These are phyloP conservation scores for Lampropteryx suffumata DNA, from an alignment of 2,888 invertebrate species.

Conservation along the genomic window DNA sequence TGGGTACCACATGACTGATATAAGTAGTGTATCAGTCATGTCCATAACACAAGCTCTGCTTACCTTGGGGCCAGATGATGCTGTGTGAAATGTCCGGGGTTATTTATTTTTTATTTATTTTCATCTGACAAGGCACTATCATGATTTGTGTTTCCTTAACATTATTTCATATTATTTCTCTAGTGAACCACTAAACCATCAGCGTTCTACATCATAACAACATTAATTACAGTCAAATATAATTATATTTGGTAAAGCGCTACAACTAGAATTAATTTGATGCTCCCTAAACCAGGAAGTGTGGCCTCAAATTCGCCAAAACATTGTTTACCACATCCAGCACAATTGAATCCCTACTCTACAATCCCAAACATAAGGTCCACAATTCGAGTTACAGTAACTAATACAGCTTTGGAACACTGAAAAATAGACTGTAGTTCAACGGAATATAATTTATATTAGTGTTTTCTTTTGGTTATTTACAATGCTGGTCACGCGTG, in stretches of 20 bases:
- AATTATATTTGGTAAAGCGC: constrained; percentile 29
- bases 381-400: not conserved
- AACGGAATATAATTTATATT: no score
- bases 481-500: not conserved
- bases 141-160: no score
- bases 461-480: not conserved
- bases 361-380: not conserved
- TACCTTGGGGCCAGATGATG: no score
- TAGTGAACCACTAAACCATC: not conserved
- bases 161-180: no score
- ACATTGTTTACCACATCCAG: constrained; percentile 17
- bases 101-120: no score
- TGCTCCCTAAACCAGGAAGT: constrained; percentile 11
- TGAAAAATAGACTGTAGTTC: not conserved
- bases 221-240: constrained; percentile 1
- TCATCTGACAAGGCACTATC: no score
- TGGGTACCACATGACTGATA: no score
- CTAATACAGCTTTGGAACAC: not conserved
- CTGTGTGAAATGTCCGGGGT: no score
- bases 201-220: not conserved
- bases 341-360: not conserved
- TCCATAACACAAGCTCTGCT: no score
- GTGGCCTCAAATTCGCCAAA: constrained; percentile 17
- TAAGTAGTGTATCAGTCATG: no score
- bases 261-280: constrained; percentile 26